Evolutionary conservation across 2,113 vertebrate species (phyloP).

Genomic region (Stictonetta naevosa): DNA sequence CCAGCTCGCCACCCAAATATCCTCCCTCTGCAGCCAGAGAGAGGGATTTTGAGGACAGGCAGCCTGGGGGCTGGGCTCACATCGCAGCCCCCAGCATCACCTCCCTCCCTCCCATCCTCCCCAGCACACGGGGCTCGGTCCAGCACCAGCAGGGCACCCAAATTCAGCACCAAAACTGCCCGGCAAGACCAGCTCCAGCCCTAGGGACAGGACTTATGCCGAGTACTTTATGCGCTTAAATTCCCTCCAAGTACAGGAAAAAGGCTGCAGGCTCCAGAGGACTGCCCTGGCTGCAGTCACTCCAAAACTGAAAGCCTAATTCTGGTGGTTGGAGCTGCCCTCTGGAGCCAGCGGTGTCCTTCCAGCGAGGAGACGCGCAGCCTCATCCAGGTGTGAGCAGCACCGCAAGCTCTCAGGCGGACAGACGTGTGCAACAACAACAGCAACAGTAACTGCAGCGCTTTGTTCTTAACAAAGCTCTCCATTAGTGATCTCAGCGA

Average conservation of each 20-base stretch:
- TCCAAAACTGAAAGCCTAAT: background rate
- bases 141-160: background rate
- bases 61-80: background rate
- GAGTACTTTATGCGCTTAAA: background rate
- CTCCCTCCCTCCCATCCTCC: background rate
- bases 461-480: background rate
- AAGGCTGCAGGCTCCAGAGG: background rate
- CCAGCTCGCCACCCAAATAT: background rate
- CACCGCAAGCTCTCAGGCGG: background rate
- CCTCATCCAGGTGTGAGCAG: background rate
- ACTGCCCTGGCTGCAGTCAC: background rate
- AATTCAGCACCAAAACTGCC: background rate
- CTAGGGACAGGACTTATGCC: background rate
- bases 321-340: background rate
- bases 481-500: accelerated
- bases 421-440: background rate
- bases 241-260: background rate
- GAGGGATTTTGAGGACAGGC: background rate
- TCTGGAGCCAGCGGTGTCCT: background rate
- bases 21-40: background rate
- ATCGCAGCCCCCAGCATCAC: background rate
- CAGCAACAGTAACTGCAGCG: background rate
- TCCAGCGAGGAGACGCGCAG: accelerated
- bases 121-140: background rate
- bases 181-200: background rate